Base-by-base conservation (phyloP, 64 coral and sea anemone genomes). In the Catalaphyllia jardinei region DNA sequence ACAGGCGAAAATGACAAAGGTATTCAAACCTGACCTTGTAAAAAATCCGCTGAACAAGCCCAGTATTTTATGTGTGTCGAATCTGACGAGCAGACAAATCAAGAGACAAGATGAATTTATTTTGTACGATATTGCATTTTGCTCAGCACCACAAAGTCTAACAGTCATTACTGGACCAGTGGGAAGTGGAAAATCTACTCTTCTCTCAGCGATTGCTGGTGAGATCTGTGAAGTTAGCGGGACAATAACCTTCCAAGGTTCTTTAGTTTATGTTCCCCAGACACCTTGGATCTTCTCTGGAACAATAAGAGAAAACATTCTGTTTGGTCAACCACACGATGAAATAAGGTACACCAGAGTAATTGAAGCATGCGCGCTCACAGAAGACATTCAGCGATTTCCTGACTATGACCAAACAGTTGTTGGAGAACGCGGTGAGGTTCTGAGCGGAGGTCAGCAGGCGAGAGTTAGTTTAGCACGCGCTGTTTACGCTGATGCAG, bases 371-470 rank as follows among this genome's bases (percentile, higher is more conserved):
- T 46, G 42, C 42, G 24, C 39, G 3, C 31, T 79, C 3, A 42
- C 15, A 42, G 39, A 79, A 55, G 76, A 79, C 52, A 79, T 79
- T 27, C 14, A 79, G 20, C 19, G 20, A 10, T 79, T 79, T 55
- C 76, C 76, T 39, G 76, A 52, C 38, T 27, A 15, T 42, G 76
- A 79, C 17, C 22, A 24, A 55, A 79, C 76, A 42, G 18, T 79
- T 38, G 52, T 79, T 20, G 76, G 76, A 55, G 76, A 79, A 55
- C 76, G 52, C 42, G 76, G 76, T 9, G 76, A 51, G 16, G 19
- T 79, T 79, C 38, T 79, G 31, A 79, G 76, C 16, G 76, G 76
- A 51, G 76, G 76, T 4, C 62, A 65, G 9, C 17, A 65, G 17
- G 62, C 62, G 18, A 65, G 62, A 65, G 17, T 65, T 2, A 65